Evolutionary conservation across 2,888 invertebrate species (phyloP), one percentile per base, ranked within the genome.

Genomic region (Agriotes lineatus): DNA sequence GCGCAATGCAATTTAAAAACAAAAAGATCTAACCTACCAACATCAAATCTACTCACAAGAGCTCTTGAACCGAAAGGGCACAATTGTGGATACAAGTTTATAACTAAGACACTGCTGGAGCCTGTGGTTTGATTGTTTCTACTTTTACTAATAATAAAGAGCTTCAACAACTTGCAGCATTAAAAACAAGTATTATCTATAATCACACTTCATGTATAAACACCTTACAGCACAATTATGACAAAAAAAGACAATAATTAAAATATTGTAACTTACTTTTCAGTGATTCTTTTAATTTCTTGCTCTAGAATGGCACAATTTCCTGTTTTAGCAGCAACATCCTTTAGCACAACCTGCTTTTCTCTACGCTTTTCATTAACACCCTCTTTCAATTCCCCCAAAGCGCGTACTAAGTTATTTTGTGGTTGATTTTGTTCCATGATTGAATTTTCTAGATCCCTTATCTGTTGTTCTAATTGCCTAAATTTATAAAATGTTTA

Each of bases 271-370:
- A 75, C 74, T 73, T 72, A 81, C 82, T 81, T 82, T 71, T 81
- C 78, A 52, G 78, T 82, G n/a, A 78, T 77, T 61, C 80, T 78
- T 75, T 79, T 59, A 82, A 84, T 79, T 80, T 86, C 74, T 78
- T 84, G 71, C 79, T 86, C 76, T 74, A 87, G 50, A 69, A 82
- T 70, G 79, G 86, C 83, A 60, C 86, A 84, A 37, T 87, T 84
- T 30, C 74, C 74, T 6, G 68, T 72, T 75, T 80, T 80, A 0
- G 73, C 66, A 56, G 77, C 73, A 12, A 81, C 78, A 3, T 77
- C 72, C 2, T 85, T 83, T 71, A 77, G 73, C 1, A 82, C 63
- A 0, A 75, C 67, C 67, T 84, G 84, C 67, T 80, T 79, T 18
- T 82, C 81, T 18, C 82, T 82, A 44, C 81, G 81, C 39, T 84